These are phyloP conservation scores for Xyrauchen texanus DNA, from an alignment of 2,113 vertebrate species.

Conservation along the genomic window DNA sequence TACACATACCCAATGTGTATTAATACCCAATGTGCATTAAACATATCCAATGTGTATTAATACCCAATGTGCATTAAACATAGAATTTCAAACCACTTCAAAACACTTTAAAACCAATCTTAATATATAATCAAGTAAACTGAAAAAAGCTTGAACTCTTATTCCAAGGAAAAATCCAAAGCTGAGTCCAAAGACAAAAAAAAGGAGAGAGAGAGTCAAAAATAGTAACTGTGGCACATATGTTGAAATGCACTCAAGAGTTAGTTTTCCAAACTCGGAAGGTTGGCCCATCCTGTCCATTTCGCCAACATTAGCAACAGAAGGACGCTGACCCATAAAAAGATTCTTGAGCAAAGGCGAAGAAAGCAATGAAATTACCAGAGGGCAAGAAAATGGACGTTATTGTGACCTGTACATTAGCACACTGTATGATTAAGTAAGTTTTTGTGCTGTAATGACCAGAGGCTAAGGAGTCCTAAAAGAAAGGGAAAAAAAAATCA, in stretches of 20 bases:
- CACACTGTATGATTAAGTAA: slow-evolving; percentile 83
- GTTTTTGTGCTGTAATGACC: slow-evolving; percentile 83
- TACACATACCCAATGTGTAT: too few relatives aligned
- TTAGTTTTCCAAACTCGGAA: background rate
- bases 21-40: too few relatives aligned
- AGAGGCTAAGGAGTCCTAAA: slow-evolving; percentile 84
- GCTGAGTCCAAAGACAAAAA: too few relatives aligned
- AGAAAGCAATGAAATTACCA: slow-evolving; percentile 77
- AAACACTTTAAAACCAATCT: background rate
- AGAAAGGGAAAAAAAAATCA: slow-evolving; percentile 80
- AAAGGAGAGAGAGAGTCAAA: too few relatives aligned
- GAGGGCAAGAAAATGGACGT: slow-evolving; percentile 78
- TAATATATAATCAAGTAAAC: too few relatives aligned
- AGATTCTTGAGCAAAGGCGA: slow-evolving; percentile 71
- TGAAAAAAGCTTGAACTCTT: too few relatives aligned
- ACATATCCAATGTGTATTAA: too few relatives aligned
- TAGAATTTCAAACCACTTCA: background rate
- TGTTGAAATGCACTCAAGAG: background rate
- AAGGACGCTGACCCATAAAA: slow-evolving; percentile 85
- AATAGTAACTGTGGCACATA: background rate
- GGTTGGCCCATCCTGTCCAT: background rate
- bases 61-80: background rate
- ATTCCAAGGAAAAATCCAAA: too few relatives aligned
- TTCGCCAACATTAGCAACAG: slow-evolving; percentile 58
- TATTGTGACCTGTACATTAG: slow-evolving; percentile 85